A percentile compares a stretch with the other conserved stretches of the same genome.
phyloP scores from a whole-genome alignment of 2,797 vertebrate species.

The Limosa lapponica region DNA sequence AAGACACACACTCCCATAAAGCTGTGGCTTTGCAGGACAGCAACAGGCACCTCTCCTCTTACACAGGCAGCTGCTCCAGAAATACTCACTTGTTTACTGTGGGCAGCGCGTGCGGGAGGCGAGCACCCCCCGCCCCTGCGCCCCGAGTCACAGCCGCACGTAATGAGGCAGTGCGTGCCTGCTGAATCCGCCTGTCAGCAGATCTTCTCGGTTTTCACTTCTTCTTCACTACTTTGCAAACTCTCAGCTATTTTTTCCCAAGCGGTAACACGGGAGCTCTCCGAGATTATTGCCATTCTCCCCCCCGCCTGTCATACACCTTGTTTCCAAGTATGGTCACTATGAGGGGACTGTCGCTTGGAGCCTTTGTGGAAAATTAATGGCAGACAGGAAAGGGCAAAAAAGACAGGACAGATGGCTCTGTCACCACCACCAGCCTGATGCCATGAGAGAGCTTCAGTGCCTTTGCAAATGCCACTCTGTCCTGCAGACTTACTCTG shows the following conservation, averaged over 20 bases:
- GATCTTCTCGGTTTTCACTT: conserved; percentile 25
- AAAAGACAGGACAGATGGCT: conserved; percentile 91
- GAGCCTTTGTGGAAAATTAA: conserved; percentile 91
- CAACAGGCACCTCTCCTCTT: conserved; percentile 30
- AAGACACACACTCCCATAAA: neutral
- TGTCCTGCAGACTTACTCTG: conserved; percentile 72
- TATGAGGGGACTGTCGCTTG: conserved; percentile 88
- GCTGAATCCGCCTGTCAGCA: conserved; percentile 48
- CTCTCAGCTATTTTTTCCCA: conserved; percentile 45
- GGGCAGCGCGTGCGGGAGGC: neutral
- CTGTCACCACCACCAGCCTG: conserved; percentile 84
- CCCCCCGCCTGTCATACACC: conserved; percentile 73
- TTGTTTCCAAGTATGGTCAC: conserved; percentile 92
- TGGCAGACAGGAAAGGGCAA: conserved; percentile 90
- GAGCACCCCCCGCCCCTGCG: neutral
- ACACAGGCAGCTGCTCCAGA: conserved; percentile 49
- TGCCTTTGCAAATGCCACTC: conserved; percentile 74
- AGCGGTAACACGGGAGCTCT: neutral
- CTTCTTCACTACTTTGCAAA: conserved; percentile 32
- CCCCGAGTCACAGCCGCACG: neutral
- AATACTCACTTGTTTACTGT: conserved; percentile 25
- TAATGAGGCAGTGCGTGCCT: conserved; percentile 21
- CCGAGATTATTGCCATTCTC: conserved; percentile 67
- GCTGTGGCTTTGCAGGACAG: neutral
- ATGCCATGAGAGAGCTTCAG: conserved; percentile 74